These are phyloP conservation scores for Characodon lateralis DNA, from an alignment of 2,797 vertebrate genomes.

Conservation along the genomic window DNA sequence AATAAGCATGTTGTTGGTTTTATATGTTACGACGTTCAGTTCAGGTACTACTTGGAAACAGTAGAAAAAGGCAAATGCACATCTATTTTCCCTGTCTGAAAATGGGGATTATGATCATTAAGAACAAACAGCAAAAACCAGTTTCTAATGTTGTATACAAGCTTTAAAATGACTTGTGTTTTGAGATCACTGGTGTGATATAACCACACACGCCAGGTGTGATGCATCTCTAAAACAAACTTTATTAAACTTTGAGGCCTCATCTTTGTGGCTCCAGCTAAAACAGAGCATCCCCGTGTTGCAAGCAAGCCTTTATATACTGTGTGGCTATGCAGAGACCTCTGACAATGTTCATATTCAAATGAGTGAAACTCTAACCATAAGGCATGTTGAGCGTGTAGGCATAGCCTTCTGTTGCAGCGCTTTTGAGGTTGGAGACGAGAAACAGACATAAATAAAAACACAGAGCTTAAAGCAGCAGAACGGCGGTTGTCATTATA, in stretches of 20 bases:
- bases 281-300: neutral
- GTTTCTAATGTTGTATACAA: neutral
- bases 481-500: constrained; percentile 13
- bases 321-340: neutral
- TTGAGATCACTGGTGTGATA: neutral
- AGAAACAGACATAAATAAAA: constrained; percentile 17
- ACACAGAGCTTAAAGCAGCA: constrained; percentile 13
- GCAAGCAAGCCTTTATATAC: neutral
- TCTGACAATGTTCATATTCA: neutral
- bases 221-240: neutral
- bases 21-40: neutral
- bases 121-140: neutral
- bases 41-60: neutral
- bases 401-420: neutral
- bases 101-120: neutral
- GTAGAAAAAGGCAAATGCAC: neutral
- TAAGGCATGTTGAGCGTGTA: neutral
- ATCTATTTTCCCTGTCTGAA: neutral
- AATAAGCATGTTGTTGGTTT: constrained; percentile 8
- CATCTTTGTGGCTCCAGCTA: neutral
- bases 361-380: neutral
- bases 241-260: neutral
- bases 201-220: neutral
- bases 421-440: neutral
- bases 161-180: neutral